phyloP scores from a whole-genome alignment of 1,140 invertebrate species.

The Drosophila nasuta region DNA sequence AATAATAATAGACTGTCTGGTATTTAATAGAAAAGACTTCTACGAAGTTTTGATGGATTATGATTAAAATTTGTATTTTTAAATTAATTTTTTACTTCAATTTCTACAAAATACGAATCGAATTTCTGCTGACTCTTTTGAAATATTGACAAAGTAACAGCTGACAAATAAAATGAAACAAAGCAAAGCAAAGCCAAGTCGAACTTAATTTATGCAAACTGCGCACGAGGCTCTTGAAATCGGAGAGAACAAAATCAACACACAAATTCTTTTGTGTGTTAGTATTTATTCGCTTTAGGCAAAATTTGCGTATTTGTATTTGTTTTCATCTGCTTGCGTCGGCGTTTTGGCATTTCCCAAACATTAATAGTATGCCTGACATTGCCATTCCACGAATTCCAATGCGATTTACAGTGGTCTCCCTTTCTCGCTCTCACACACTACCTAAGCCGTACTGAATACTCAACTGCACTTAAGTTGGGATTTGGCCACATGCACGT shows the following conservation, averaged over 20 bases:
- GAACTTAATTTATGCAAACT: slow-evolving; percentile 70
- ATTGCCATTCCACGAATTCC: slow-evolving; percentile 27
- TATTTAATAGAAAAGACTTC: background rate
- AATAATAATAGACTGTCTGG: slow-evolving; percentile 3
- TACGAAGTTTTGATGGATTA: background rate
- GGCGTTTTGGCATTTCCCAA: slow-evolving; percentile 72
- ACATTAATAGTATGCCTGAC: slow-evolving; percentile 60
- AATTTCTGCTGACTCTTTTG: background rate
- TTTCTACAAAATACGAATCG: no score
- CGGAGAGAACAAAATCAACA: slow-evolving; percentile 13
- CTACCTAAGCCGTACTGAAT: slow-evolving; percentile 20
- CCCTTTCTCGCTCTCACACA: slow-evolving; percentile 14
- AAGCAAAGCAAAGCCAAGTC: slow-evolving; percentile 20
- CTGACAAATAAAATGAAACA: slow-evolving; percentile 10
- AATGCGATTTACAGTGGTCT: slow-evolving; percentile 14
- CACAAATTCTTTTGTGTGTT: slow-evolving; percentile 11
- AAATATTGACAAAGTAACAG: slow-evolving; percentile 15
- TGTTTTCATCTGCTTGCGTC: slow-evolving; percentile 61
- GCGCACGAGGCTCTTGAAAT: slow-evolving; percentile 35
- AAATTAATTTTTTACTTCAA: background rate
- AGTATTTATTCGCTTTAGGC: slow-evolving; percentile 13
- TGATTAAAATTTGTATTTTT: background rate
- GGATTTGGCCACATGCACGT: slow-evolving; percentile 19
- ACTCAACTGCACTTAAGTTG: slow-evolving; percentile 46
- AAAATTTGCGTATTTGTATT: slow-evolving; percentile 17